Evolutionary conservation across 2,113 vertebrate species (phyloP), one percentile per base, ranked within the genome.

Genomic region (Oriolus oriolus): DNA sequence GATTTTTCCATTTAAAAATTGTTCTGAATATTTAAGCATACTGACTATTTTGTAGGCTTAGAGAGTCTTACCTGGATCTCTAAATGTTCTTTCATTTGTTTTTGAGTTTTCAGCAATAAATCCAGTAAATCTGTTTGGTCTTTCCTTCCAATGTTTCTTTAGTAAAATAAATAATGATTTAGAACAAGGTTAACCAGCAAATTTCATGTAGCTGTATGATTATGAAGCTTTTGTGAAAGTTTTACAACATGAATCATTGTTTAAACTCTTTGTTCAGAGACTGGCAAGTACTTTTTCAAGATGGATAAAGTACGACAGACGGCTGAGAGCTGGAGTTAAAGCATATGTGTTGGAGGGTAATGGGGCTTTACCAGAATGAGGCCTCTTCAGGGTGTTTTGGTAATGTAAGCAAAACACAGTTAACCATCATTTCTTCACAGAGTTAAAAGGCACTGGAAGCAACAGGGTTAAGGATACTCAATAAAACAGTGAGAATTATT

Each of bases 1-100:
- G 11, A 70, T 90, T 93, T 86, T 95, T 95, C 64, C 52, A 56
- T 64, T 80, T 63, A 39, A 59, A 89, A 75, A 85, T 88, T 88
- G 5, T 66, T 89, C 68, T 59, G 71, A 92, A 53, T 83, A 35
- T 39, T 88, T 80, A 92, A 81, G 17, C 33, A 71, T n/a, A 35
- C 9, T 70, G 30, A 52, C 39, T 78, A 27, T 66, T 89, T 92
- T 52, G 27, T 18, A 73, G 39, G 30, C n/a, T 95, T 78, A 78
- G 14, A 59, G 20, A 64, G 8, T 74, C 33, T 84, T 73, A 39
- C 78, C 33, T 69, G 23, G 27, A 44, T 65, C 19, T 70, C 41
- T 84, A 63, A 77, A 75, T 69, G 4, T 68, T 85, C 31, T 31
- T 71, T 75, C 35, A 23, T 50, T 82, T 73, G 12, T 75, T 95